phyloP scores from a whole-genome alignment of 2,797 vertebrate genomes.

The Clarias pachynema region DNA sequence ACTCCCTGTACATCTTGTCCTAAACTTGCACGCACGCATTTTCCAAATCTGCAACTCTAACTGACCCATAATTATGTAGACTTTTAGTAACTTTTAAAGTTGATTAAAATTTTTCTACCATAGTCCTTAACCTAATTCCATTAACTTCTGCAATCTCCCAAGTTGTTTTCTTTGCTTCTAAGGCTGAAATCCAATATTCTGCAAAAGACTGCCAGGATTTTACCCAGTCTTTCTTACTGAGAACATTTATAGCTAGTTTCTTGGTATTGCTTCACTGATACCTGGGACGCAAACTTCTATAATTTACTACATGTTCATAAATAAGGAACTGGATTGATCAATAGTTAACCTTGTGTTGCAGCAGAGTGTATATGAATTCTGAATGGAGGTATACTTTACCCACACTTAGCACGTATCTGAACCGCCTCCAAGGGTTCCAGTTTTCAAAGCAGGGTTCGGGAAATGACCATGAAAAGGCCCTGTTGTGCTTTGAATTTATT shows the following conservation, averaged over 20 bases:
- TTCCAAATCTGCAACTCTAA: too few relatives aligned
- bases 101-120: too few relatives aligned
- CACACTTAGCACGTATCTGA: conserved; percentile 2
- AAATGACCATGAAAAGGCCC: conserved; percentile 13
- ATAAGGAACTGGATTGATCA: not conserved
- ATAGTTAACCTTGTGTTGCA: not conserved
- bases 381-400: not conserved
- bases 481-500: not conserved
- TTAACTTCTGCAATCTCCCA: too few relatives aligned
- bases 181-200: not conserved
- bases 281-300: not conserved
- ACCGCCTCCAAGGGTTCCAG: conserved; percentile 7
- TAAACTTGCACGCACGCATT: too few relatives aligned
- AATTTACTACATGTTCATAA: not conserved
- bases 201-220: not conserved
- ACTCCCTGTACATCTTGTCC: too few relatives aligned
- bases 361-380: conserved; percentile 4
- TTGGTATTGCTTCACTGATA: not conserved
- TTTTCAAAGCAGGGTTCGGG: not conserved
- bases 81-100: too few relatives aligned
- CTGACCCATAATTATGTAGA: too few relatives aligned
- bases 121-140: too few relatives aligned
- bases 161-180: not conserved
- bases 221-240: not conserved
- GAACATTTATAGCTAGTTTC: not conserved